Evolutionary conservation across 2,888 invertebrate species (phyloP), one percentile per base, ranked within the genome.

Genomic region (Antitype chi): DNA sequence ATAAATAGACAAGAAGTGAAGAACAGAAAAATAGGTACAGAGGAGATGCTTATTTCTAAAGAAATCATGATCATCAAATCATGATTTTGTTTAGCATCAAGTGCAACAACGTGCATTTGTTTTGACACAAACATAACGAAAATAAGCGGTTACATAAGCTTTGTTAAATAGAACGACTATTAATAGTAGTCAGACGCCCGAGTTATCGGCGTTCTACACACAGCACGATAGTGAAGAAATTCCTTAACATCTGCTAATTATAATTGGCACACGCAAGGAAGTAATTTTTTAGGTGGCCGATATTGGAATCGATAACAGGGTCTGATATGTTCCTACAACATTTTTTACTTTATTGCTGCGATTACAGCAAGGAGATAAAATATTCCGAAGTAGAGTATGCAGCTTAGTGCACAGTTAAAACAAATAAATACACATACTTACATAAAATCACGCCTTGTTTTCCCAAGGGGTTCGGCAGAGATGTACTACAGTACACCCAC

Each of bases 151-250:
- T 80, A 77, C 86, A 74, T 11, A 63, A 38, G 49, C 77, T 77
- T 83, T 82, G 87, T 79, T 81, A 87, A 85, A 74, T 85, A 70
- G 87, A 80, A 66, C 86, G 28, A 59, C 82, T 89, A 89, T 86
- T 79, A 73, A 70, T 88, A 84, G 70, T 43, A 60, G 17, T 64
- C 28, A 9, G 43, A 47, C 52, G 73, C 67, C 73, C 67, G 63
- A 83, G 74, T 74, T 75, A 81, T 77, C 70, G 47, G 53, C 70
- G 55, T 72, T 17, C 15, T 55, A 9, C 43, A 47, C 11, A 11
- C 60, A 67, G 25, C 53, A 38, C 43, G 43, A 73, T 68, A 68
- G 53, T 20, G 28, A 53, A 62, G 60, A 52, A 70, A 70, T 63
- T 53, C 32, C 47, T 11, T 20, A 66, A 49, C 63, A 63, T 62